Percentiles rank a stretch among this genome's conserved stretches.
phyloP scores from a whole-genome alignment of 2,797 vertebrate genomes.

The Malacoraja senta region DNA sequence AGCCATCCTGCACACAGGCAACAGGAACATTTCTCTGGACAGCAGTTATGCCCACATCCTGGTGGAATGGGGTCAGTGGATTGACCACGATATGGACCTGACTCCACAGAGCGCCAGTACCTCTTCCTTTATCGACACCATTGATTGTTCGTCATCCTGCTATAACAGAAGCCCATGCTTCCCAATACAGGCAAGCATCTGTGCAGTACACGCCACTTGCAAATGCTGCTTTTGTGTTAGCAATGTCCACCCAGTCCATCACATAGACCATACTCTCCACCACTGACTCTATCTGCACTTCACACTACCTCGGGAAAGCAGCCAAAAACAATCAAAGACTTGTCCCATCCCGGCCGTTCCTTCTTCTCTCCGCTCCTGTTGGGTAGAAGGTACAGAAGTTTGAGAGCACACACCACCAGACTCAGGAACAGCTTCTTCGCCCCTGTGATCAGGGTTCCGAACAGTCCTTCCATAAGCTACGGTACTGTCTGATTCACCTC shows the following conservation, averaged over 20 bases:
- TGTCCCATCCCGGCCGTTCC: too few relatives aligned
- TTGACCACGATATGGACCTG: slow-evolving; percentile 67
- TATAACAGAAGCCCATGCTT: slow-evolving; percentile 52
- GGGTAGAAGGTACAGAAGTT: too few relatives aligned
- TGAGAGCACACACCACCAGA: too few relatives aligned
- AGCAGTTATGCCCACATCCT: slow-evolving; percentile 62
- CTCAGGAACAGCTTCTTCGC: too few relatives aligned
- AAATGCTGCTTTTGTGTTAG: not conserved
- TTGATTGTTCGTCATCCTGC: slow-evolving; percentile 63
- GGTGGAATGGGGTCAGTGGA: slow-evolving; percentile 75
- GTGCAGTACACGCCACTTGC: not conserved
- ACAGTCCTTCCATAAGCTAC: too few relatives aligned
- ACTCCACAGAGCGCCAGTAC: slow-evolving; percentile 67
- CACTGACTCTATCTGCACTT: too few relatives aligned
- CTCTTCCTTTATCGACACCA: slow-evolving; percentile 56
- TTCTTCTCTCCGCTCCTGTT: too few relatives aligned
- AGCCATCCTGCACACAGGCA: slow-evolving; percentile 62
- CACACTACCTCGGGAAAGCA: too few relatives aligned
- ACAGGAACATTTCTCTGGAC: slow-evolving; percentile 66
- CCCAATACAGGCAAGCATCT: slow-evolving; percentile 59
- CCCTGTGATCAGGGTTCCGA: too few relatives aligned
- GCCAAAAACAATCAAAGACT: too few relatives aligned
- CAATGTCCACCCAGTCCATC: slow-evolving; percentile 51
- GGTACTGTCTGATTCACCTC: too few relatives aligned
- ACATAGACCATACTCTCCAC: too few relatives aligned